These are phyloP conservation scores for Eurypyga helias DNA, from an alignment of 2,113 vertebrate genomes.

Conservation along the genomic window DNA sequence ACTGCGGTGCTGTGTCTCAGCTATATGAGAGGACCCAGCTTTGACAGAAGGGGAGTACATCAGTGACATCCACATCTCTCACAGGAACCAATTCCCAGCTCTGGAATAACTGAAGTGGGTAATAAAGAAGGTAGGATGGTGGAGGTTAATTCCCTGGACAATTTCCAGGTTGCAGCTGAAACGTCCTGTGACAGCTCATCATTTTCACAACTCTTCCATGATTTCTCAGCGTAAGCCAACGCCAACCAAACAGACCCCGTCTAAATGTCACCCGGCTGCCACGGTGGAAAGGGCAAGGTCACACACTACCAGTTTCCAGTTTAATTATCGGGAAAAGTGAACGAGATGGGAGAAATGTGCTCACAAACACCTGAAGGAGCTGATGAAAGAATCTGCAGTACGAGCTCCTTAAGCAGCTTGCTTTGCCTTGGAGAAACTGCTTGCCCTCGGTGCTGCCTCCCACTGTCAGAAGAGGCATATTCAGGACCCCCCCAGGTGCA, in stretches of 20 bases:
- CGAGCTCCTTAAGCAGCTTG: background rate
- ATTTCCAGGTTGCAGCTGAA: background rate
- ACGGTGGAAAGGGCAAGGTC: background rate
- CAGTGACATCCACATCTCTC: no score
- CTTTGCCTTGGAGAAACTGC: background rate
- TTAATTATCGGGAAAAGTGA: background rate
- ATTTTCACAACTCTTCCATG: background rate
- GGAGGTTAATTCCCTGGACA: background rate
- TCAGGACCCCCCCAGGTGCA: background rate
- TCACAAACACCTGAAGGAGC: background rate
- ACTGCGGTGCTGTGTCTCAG: background rate
- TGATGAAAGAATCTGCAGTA: background rate
- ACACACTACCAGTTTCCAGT: rapidly evolving
- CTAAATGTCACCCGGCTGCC: background rate
- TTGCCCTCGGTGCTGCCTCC: background rate
- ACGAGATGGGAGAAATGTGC: background rate
- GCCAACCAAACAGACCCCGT: background rate
- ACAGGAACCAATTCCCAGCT: background rate
- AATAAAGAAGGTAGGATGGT: background rate
- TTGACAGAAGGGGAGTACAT: background rate
- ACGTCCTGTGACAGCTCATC: background rate
- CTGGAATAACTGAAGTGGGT: background rate
- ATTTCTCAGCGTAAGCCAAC: background rate
- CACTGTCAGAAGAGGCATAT: background rate
- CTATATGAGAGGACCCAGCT: background rate